A percentile compares a stretch with the other conserved stretches of the same genome.
Evolutionary conservation across 2,888 invertebrate species (phyloP).

Genomic region (Schizaphis graminum): DNA sequence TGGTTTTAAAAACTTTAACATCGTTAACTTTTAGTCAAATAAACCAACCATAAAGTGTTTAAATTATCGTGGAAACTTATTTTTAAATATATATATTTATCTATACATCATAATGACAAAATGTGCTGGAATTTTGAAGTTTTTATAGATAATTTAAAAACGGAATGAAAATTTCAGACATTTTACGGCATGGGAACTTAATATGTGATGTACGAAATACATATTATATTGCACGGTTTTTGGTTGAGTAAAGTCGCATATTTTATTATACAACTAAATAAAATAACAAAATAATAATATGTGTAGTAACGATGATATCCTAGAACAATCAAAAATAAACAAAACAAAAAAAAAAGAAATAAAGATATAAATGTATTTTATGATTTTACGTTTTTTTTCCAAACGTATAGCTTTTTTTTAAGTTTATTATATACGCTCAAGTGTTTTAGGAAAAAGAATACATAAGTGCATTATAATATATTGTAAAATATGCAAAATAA

Average conservation of each 20-base stretch:
- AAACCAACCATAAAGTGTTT: not conserved
- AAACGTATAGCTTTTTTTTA: not conserved
- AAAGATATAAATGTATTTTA: constrained; percentile 2
- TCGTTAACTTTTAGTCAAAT: not conserved
- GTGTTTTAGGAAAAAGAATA: not conserved
- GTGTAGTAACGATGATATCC: not conserved
- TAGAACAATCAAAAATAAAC: not conserved
- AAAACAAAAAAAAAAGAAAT: not conserved
- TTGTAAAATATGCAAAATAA: not conserved
- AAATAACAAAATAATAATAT: not conserved
- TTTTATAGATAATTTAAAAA: not conserved
- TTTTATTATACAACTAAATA: constrained; percentile 17
- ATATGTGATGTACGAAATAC: not conserved
- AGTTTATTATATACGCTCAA: not conserved
- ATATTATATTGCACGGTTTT: not conserved
- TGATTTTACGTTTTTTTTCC: not conserved
- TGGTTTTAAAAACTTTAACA: not conserved
- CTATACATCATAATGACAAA: not conserved
- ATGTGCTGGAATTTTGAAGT: not conserved
- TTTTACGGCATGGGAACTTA: not conserved
- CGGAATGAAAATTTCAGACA: not conserved
- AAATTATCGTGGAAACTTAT: not conserved
- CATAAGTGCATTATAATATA: not conserved
- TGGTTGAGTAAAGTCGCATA: not conserved
- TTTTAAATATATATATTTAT: not conserved